Evolutionary conservation across 2,797 vertebrate species (phyloP), one percentile per base, ranked within the genome.

Genomic region (Fistularia tabacaria): DNA sequence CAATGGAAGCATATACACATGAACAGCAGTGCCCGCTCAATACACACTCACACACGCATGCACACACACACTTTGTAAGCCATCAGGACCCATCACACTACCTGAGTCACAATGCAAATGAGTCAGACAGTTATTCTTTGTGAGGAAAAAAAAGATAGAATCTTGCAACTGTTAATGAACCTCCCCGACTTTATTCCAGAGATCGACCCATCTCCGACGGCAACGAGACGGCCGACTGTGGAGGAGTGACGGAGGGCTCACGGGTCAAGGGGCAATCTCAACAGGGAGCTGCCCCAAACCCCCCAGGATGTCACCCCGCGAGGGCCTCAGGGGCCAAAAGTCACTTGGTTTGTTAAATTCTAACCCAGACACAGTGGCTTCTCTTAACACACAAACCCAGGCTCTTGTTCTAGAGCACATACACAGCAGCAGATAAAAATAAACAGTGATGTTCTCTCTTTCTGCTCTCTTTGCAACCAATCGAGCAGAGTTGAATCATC

Each of bases 181-280:
- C 48, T 4, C 14, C 52, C 49, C 1, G 36, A 64, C 55, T 66
- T 67, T 62, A 49, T 64, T 70, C 40, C 25, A 25, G 25, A 25
- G 25, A 25, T 14, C 53, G 59, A 57, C 58, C 62, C 51, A 38
- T 66, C 57, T 36, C 37, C 49, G 53, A 64, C 45, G 48, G 54
- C 66, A 14, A 38, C 68, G 56, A 80, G 82, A 85, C 69, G 67
- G 60, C 76, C 64, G 77, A 68, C 76, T 81, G 62, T 4, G 38
- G 66, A 38, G 69, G 61, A 76, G 69, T 85, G 84, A 87, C 74
- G 71, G 81, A 87, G 73, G 66, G 82, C 77, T 72, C 57, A 67
- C 54, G 73, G 85, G 85, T 86, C 71, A 76, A 62, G 74, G 85
- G 84, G 77, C 85, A 74, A 77, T 70, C 84, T 84, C 80, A 74